Evolutionary conservation across 64 coral and sea anemone species (phyloP).

Genomic region (Montipora capricornis): DNA sequence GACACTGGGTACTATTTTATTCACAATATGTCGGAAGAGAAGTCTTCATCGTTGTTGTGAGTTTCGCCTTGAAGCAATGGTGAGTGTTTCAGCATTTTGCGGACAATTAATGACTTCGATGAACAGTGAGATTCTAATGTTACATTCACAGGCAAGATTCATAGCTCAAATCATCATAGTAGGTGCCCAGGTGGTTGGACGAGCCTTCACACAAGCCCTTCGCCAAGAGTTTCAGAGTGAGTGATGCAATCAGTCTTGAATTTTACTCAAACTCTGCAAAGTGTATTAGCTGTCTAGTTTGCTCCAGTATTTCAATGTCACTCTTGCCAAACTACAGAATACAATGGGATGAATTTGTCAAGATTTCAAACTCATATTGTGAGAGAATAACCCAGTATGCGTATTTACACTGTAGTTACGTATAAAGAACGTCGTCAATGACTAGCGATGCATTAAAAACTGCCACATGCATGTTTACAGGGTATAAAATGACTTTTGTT

Average conservation of each 20-base stretch:
- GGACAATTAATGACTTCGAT: not conserved
- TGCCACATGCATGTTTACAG: too few relatives aligned
- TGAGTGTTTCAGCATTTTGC: not conserved
- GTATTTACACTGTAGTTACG: too few relatives aligned
- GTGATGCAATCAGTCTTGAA: slow-evolving; percentile 50
- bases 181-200: slow-evolving; percentile 92
- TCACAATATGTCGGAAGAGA: not conserved
- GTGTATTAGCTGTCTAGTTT: not conserved
- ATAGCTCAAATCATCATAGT: slow-evolving; percentile 98
- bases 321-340: not conserved
- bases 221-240: slow-evolving; percentile 98
- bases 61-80: not conserved
- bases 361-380: too few relatives aligned
- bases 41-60: not conserved
- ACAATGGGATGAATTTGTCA: not conserved
- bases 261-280: not conserved
- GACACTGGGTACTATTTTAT: not conserved
- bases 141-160: slow-evolving; percentile 78
- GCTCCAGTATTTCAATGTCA: not conserved
- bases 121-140: not conserved
- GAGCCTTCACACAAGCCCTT: slow-evolving; percentile 95
- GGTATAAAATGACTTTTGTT: too few relatives aligned
- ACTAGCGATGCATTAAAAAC: too few relatives aligned
- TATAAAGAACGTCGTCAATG: too few relatives aligned
- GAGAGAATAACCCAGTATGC: too few relatives aligned